Evolutionary conservation across 2,113 vertebrate genomes (phyloP).

Genomic region (Ciconia stormi): DNA sequence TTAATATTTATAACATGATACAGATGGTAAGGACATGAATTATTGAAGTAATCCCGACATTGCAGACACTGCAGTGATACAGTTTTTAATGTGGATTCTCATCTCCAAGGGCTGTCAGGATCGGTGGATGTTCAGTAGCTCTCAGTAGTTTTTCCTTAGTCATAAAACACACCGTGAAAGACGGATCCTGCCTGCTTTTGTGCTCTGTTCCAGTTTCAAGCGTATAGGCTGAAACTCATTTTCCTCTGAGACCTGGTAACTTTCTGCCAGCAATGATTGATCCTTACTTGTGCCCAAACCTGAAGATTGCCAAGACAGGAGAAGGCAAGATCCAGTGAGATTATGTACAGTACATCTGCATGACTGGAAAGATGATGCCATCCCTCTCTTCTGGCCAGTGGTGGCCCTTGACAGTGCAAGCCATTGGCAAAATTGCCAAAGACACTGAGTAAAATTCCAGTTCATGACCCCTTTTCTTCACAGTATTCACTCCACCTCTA

Average conservation of each 20-base stretch:
- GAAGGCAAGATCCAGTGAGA: background rate
- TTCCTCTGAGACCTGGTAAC: background rate
- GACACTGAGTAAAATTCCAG: background rate
- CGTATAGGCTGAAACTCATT: background rate
- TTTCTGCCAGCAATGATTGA: background rate
- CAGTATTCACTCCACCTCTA: background rate
- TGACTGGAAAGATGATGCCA: background rate
- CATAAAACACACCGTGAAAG: background rate
- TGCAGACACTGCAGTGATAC: background rate
- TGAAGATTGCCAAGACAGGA: background rate
- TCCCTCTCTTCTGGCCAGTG: background rate
- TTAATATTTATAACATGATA: background rate
- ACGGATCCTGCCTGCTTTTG: background rate
- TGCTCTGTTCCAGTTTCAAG: background rate
- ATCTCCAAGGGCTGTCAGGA: background rate
- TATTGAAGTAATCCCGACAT: background rate
- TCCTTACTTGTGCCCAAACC: background rate
- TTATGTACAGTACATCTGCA: background rate
- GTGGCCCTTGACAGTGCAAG: background rate
- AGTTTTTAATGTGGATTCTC: background rate
- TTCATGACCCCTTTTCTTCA: background rate
- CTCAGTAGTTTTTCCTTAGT: background rate
- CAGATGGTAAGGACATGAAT: background rate
- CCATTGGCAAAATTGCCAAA: background rate
- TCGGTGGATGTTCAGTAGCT: background rate